These are phyloP conservation scores for Urophycis tenuis DNA, from an alignment of 2,797 vertebrate species.

Conservation along the genomic window DNA sequence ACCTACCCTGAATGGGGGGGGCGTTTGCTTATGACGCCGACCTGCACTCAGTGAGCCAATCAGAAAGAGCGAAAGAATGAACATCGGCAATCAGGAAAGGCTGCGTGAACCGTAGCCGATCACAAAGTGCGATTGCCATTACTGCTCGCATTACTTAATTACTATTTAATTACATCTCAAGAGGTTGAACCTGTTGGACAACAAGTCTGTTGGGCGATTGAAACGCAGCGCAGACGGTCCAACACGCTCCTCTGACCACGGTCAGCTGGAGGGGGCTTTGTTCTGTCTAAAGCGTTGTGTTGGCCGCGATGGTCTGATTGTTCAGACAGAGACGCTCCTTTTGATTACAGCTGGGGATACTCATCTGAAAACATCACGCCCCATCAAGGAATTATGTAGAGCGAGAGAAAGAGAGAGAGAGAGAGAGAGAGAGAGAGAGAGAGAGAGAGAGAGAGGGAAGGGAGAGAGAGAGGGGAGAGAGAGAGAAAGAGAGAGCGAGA, in stretches of 20 bases:
- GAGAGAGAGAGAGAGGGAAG: background rate
- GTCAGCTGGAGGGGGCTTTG: background rate
- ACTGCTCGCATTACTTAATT: too few species aligned
- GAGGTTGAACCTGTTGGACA: background rate
- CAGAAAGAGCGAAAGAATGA: background rate
- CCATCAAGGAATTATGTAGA: background rate
- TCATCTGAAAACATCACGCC: background rate
- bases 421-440: background rate
- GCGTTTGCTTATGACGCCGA: background rate
- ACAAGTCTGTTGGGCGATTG: background rate
- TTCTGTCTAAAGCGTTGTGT: background rate
- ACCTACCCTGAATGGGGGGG: background rate
- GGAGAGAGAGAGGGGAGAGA: too few species aligned
- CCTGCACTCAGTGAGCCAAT: too few species aligned
- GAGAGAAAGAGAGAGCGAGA: background rate
- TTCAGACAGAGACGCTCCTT: background rate
- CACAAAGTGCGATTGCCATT: too few species aligned
- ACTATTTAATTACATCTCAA: background rate
- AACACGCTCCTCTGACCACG: background rate
- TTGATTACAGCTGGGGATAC: background rate
- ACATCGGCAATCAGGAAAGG: too few species aligned
- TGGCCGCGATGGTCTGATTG: background rate
- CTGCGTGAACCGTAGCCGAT: too few species aligned
- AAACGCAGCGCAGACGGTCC: background rate
- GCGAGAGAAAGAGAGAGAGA: background rate